Percentiles rank a stretch among this genome's conserved stretches.
Conservation (phyloP, 2,797 vertebrate genomes). For the Lerista edwardsae region DNA sequence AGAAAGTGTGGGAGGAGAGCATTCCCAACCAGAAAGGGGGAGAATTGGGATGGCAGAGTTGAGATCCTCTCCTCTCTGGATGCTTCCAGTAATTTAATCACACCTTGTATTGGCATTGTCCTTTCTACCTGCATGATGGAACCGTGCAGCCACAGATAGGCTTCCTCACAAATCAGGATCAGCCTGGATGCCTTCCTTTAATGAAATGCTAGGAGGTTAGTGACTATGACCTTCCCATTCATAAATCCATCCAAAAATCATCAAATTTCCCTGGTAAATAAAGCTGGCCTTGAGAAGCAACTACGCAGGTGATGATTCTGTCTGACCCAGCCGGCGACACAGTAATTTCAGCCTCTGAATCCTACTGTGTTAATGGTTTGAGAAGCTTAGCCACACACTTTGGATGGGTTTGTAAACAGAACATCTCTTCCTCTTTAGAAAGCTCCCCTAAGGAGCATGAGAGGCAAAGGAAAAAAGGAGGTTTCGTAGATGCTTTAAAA, state of each 20-base stretch:
- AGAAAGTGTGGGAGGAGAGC: too few species aligned
- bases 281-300: not conserved
- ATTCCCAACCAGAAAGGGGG: too few species aligned
- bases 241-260: rapidly evolving
- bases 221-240: not conserved
- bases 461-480: not conserved
- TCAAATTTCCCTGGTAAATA: not conserved
- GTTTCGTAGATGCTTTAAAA: slow-evolving; percentile 20
- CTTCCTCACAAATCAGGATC: not conserved
- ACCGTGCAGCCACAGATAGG: rapidly evolving
- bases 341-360: not conserved
- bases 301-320: not conserved
- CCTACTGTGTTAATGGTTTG: slow-evolving; percentile 4
- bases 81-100: too few species aligned
- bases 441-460: not conserved
- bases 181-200: not conserved
- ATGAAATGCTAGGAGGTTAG: not conserved
- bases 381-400: not conserved
- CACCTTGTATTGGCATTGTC: not conserved
- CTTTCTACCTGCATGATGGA: not conserved
- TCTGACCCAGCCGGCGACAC: not conserved
- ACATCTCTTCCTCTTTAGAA: not conserved
- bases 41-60: too few species aligned
- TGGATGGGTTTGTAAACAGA: not conserved
- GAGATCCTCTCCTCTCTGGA: too few species aligned